These are phyloP conservation scores for Thelaira solivaga DNA, from an alignment of 2,888 invertebrate species.

Conservation along the genomic window DNA sequence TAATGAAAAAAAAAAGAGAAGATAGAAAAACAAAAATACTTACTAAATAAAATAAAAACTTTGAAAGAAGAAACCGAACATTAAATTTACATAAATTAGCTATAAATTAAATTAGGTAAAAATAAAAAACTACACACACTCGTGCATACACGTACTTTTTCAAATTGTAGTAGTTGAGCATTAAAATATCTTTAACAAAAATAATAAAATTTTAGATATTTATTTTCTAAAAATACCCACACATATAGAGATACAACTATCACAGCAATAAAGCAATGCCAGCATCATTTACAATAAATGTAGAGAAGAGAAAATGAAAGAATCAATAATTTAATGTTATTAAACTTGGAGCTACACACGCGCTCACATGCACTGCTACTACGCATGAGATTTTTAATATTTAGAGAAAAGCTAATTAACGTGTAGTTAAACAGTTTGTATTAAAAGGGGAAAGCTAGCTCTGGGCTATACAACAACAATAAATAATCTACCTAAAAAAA, in stretches of 20 bases:
- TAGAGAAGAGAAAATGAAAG: neutral
- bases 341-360: neutral
- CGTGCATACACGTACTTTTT: neutral
- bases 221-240: conserved; percentile 44
- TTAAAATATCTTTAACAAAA: conserved; percentile 12
- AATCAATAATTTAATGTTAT: conserved; percentile 18
- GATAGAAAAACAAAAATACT: neutral
- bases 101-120: conserved; percentile 65
- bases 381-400: too few relatives aligned
- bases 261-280: conserved; percentile 2
- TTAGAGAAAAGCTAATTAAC: neutral
- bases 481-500: neutral
- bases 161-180: conserved; percentile 7
- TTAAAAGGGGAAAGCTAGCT: conserved; percentile 33
- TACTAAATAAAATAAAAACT: conserved; percentile 21
- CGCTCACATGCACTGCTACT: neutral
- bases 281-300: conserved; percentile 8
- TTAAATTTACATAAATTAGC: conserved; percentile 64
- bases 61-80: conserved; percentile 51
- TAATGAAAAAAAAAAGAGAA: conserved; percentile 1
- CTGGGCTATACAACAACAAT: neutral
- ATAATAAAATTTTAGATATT: conserved; percentile 38
- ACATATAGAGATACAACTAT: neutral
- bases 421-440: neutral
- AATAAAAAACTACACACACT: conserved; percentile 14